These are phyloP conservation scores for Hycleus phaleratus DNA, from an alignment of 1,140 invertebrate species.

Conservation along the genomic window DNA sequence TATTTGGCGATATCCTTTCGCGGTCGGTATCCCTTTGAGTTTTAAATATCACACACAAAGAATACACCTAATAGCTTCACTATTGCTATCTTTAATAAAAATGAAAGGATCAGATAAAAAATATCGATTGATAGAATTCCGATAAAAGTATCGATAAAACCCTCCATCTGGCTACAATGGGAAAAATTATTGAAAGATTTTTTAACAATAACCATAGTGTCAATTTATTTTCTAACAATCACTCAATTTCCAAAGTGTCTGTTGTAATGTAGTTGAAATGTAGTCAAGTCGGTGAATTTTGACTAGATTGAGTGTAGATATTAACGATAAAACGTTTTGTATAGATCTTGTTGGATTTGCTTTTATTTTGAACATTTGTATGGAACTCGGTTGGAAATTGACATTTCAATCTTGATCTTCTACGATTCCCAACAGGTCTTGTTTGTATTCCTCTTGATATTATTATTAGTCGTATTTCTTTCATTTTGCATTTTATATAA, in stretches of 20 bases:
- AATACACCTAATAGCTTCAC: slow-evolving; percentile 8
- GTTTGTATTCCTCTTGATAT: too few relatives aligned
- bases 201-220: not conserved
- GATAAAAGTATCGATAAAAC: slow-evolving; percentile 10
- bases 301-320: not conserved
- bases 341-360: slow-evolving; percentile 12
- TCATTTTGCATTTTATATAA: too few relatives aligned
- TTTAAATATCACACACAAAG: slow-evolving; percentile 11
- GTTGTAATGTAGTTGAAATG: too few relatives aligned
- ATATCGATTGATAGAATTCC: slow-evolving; percentile 8
- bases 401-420: slow-evolving; percentile 20
- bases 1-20: slow-evolving; percentile 6
- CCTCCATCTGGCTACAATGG: slow-evolving; percentile 5
- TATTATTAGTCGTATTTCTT: too few relatives aligned
- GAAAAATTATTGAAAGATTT: slow-evolving; percentile 1
- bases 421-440: slow-evolving; percentile 10
- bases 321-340: not conserved
- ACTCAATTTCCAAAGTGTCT: too few relatives aligned
- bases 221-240: too few relatives aligned
- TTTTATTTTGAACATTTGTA: slow-evolving; percentile 25
- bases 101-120: slow-evolving; percentile 13
- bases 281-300: not conserved
- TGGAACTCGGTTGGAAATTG: slow-evolving; percentile 21
- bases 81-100: slow-evolving; percentile 3
- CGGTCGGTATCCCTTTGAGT: slow-evolving; percentile 8